Evolutionary conservation across 2,797 vertebrate genomes (phyloP).

Genomic region (Chromobotia macracanthus): DNA sequence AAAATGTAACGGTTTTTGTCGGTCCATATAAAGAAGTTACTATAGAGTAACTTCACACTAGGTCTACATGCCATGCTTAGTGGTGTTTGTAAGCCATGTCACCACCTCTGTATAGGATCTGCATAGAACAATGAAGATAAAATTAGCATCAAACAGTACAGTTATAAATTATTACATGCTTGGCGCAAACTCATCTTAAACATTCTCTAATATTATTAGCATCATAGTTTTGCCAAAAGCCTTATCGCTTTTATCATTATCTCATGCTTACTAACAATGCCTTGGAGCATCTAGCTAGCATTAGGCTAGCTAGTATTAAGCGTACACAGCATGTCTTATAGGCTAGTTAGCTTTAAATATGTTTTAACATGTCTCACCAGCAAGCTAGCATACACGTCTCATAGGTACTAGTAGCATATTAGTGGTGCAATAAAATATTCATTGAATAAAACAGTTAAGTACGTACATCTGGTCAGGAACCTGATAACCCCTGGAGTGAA

Average conservation of each 20-base stretch:
- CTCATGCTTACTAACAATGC: slow-evolving; percentile 46
- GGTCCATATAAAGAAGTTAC: slow-evolving; percentile 48
- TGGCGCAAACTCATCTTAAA: slow-evolving; percentile 40
- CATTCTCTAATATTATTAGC: slow-evolving; percentile 18
- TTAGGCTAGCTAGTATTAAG: slow-evolving; percentile 29
- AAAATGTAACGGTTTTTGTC: background rate
- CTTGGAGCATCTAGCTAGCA: slow-evolving; percentile 28
- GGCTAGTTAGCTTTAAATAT: slow-evolving; percentile 3
- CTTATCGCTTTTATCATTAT: slow-evolving; percentile 13
- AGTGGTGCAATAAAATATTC: slow-evolving; percentile 1
- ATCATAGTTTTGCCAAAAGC: slow-evolving; percentile 31
- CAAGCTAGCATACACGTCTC: slow-evolving; percentile 28
- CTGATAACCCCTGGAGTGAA: slow-evolving; percentile 73
- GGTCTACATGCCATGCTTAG: slow-evolving; percentile 54
- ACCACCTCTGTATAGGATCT: slow-evolving; percentile 36
- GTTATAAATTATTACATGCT: slow-evolving; percentile 48
- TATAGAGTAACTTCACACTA: slow-evolving; percentile 42
- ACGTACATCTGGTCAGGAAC: slow-evolving; percentile 26
- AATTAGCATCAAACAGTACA: slow-evolving; percentile 42
- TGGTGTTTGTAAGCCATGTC: slow-evolving; percentile 47
- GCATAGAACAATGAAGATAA: slow-evolving; percentile 44
- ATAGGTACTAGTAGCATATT: background rate
- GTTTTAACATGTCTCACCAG: slow-evolving; percentile 30
- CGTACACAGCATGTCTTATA: background rate
- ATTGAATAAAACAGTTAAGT: background rate